Conservation (phyloP, 1,140 invertebrate species). For the Himalopsyche phryganea region DNA sequence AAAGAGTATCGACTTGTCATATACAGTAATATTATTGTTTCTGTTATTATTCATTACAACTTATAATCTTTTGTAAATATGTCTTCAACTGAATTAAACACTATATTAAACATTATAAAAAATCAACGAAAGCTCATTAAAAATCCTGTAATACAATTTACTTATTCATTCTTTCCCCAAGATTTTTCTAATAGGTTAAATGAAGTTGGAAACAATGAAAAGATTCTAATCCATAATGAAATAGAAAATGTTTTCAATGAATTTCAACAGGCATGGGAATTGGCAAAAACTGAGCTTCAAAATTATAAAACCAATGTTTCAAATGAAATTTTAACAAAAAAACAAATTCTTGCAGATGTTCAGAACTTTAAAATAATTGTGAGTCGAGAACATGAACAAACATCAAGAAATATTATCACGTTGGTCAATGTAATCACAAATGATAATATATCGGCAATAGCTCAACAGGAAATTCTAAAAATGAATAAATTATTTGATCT, state of each 20-base stretch:
- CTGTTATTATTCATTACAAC: no score
- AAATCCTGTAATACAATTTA: slow-evolving; percentile 15
- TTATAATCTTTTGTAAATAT: no score
- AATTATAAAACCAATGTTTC: slow-evolving; percentile 9
- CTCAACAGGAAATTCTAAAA: slow-evolving; percentile 1
- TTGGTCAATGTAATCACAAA: not conserved
- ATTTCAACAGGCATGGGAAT: slow-evolving; percentile 8
- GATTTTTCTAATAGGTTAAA: slow-evolving; percentile 2
- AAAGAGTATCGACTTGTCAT: no score
- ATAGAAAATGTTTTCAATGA: slow-evolving; percentile 1
- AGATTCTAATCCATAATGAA: slow-evolving; percentile 3
- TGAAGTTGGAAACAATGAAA: not conserved
- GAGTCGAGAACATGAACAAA: slow-evolving; percentile 1
- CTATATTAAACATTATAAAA: no score
- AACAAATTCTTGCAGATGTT: slow-evolving; percentile 4
- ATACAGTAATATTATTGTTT: no score
- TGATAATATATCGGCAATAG: not conserved
- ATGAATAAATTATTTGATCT: not conserved
- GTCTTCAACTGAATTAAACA: no score
- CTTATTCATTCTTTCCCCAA: slow-evolving; percentile 1
- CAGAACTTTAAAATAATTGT: slow-evolving; percentile 1
- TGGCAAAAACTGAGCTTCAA: not conserved
- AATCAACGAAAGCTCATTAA: not conserved
- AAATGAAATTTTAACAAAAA: slow-evolving; percentile 1
- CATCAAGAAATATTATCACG: not conserved